phyloP scores from a whole-genome alignment of 2,888 invertebrate species.

The Gymnosoma rotundatum region DNA sequence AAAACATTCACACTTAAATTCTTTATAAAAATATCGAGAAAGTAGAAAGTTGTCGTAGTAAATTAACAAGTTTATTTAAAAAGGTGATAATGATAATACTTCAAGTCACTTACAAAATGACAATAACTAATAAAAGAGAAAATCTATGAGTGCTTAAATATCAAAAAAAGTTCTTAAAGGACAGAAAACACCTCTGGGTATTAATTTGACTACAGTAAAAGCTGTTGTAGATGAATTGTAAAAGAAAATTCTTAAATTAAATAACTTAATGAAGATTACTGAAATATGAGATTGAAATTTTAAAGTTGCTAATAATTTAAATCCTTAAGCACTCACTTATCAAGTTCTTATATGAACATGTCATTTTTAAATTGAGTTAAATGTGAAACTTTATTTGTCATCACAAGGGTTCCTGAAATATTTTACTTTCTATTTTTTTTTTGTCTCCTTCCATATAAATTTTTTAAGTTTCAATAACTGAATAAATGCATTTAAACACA shows the following conservation, averaged over 20 bases:
- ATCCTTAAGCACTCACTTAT: neutral
- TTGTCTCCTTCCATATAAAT: neutral
- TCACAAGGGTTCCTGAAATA: constrained; percentile 25
- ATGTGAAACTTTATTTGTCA: constrained; percentile 28
- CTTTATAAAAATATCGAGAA: neutral
- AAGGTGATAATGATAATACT: constrained; percentile 54
- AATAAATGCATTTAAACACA: constrained; percentile 41
- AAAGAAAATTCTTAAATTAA: constrained; percentile 10
- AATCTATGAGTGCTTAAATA: neutral
- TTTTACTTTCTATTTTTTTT: neutral
- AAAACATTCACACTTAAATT: constrained; percentile 18
- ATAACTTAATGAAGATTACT: neutral
- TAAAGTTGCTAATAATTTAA: neutral
- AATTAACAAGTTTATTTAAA: constrained; percentile 31
- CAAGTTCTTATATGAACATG: neutral
- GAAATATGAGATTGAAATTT: neutral
- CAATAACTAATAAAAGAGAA: constrained; percentile 37
- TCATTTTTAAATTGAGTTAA: constrained; percentile 7
- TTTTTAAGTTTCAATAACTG: constrained; percentile 42
- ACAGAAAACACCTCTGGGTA: constrained; percentile 5
- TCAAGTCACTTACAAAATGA: constrained; percentile 26
- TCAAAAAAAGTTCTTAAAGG: neutral
- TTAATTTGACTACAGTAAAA: constrained; percentile 19
- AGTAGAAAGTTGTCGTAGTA: constrained; percentile 25
- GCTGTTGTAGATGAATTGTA: constrained; percentile 23